phyloP scores from a whole-genome alignment of 2,797 vertebrate genomes.

The Typhlichthys subterraneus region DNA sequence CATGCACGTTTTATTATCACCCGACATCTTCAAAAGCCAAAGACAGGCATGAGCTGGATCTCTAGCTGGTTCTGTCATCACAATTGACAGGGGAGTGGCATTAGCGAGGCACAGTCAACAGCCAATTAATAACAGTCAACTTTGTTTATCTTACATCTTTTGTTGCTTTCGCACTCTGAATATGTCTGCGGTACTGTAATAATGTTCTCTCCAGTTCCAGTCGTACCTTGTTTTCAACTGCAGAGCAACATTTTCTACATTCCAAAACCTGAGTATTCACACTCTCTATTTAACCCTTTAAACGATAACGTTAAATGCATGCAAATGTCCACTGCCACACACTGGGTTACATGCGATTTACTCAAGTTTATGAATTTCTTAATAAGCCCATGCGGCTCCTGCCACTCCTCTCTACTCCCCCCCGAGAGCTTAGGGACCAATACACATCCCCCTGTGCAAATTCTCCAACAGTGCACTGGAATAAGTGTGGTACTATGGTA shows the following conservation, averaged over 20 bases:
- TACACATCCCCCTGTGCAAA: no score
- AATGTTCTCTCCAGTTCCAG: slow-evolving; percentile 36
- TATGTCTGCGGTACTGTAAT: slow-evolving; percentile 24
- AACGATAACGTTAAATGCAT: no score
- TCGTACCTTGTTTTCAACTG: slow-evolving; percentile 33
- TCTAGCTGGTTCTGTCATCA: slow-evolving; percentile 46
- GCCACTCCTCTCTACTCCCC: no score
- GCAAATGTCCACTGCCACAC: no score
- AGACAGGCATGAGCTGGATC: slow-evolving; percentile 50
- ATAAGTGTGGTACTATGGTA: no score
- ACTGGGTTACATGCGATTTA: no score
- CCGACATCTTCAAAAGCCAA: slow-evolving; percentile 58
- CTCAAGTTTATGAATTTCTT: no score
- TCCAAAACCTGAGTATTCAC: slow-evolving; percentile 20
- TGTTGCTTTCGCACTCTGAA: slow-evolving; percentile 65
- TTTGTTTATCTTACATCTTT: slow-evolving; percentile 66
- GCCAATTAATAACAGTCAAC: slow-evolving; percentile 68
- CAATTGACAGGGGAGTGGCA: slow-evolving; percentile 56
- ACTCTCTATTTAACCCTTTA: background rate
- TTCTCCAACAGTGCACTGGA: no score
- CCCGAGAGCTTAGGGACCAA: no score
- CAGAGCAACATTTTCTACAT: slow-evolving; percentile 54
- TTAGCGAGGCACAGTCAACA: slow-evolving; percentile 47
- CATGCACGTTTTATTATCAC: slow-evolving; percentile 33
- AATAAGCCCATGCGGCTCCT: no score